These are phyloP conservation scores for Leptestheria dahalacensis DNA, from an alignment of 1,140 invertebrate genomes.

Conservation along the genomic window DNA sequence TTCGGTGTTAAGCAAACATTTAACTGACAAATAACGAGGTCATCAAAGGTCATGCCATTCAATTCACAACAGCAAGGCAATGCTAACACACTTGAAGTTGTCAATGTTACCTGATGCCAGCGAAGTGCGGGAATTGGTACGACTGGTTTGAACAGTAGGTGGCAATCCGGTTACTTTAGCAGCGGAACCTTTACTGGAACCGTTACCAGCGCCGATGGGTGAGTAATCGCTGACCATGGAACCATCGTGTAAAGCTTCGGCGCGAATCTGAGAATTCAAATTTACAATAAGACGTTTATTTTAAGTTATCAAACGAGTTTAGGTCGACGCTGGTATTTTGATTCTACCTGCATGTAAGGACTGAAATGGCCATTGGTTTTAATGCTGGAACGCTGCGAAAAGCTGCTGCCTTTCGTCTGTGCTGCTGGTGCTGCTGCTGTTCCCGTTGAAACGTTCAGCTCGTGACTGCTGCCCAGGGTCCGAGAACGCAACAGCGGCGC, in stretches of 20 bases:
- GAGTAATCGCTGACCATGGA: too few species aligned
- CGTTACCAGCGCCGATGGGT: too few species aligned
- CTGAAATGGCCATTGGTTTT: constrained; percentile 49
- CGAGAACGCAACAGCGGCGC: constrained; percentile 3
- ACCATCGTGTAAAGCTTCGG: not conserved
- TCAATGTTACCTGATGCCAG: not conserved
- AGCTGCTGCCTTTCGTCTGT: too few species aligned
- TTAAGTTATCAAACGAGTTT: not conserved
- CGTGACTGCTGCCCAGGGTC: constrained; percentile 10
- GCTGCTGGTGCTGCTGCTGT: not conserved
- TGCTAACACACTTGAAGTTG: not conserved
- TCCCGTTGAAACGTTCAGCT: not conserved
- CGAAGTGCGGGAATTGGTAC: not conserved
- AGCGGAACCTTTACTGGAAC: not conserved
- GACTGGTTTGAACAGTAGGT: not conserved
- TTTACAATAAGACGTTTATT: not conserved
- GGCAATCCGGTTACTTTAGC: constrained; percentile 6
- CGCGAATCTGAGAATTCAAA: not conserved
- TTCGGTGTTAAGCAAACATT: too few species aligned
- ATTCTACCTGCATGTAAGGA: constrained; percentile 36
- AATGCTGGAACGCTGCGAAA: constrained; percentile 32
- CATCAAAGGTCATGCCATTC: not conserved
- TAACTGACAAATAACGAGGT: not conserved
- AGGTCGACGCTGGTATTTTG: not conserved
- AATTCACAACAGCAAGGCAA: not conserved